Evolutionary conservation across 2,888 invertebrate species (phyloP).

Genomic region (Sinelater perroti): DNA sequence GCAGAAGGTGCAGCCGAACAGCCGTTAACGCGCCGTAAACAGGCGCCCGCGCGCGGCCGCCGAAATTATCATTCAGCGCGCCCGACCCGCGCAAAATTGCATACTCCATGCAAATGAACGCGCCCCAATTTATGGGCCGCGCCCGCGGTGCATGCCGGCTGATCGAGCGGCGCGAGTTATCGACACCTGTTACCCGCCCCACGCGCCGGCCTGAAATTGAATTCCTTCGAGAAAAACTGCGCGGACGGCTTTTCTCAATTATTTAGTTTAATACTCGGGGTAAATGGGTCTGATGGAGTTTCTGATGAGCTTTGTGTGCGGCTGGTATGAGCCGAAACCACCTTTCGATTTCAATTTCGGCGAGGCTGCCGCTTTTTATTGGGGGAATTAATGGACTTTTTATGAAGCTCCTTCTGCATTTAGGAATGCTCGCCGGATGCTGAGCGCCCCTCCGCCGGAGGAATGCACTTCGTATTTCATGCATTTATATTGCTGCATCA

Average conservation of each 20-base stretch:
- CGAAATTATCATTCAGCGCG: conserved; percentile 21
- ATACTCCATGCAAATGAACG: conserved; percentile 30
- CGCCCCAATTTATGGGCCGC: conserved; percentile 24
- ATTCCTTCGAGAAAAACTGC: conserved; percentile 36
- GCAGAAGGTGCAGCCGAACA: conserved; percentile 4
- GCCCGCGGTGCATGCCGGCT: conserved; percentile 20
- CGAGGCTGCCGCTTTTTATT: conserved; percentile 2
- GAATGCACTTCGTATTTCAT: no score
- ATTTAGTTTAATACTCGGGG: conserved; percentile 36
- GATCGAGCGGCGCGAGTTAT: conserved; percentile 31
- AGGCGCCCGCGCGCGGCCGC: not conserved
- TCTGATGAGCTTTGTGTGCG: conserved; percentile 36
- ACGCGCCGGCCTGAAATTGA: conserved; percentile 31
- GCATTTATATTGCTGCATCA: no score
- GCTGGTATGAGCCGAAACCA: conserved; percentile 7
- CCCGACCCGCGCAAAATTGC: conserved; percentile 19
- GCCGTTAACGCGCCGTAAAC: conserved; percentile 20
- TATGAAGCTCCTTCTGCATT: no score
- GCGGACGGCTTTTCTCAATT: conserved; percentile 36
- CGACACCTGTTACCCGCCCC: conserved; percentile 38
- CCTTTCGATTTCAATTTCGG: not conserved
- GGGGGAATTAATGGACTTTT: no score
- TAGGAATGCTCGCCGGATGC: no score
- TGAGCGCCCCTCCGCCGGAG: no score
- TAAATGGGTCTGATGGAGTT: conserved; percentile 37